Base-by-base conservation (phyloP, 1,140 invertebrate species). In the Arion vulgaris region DNA sequence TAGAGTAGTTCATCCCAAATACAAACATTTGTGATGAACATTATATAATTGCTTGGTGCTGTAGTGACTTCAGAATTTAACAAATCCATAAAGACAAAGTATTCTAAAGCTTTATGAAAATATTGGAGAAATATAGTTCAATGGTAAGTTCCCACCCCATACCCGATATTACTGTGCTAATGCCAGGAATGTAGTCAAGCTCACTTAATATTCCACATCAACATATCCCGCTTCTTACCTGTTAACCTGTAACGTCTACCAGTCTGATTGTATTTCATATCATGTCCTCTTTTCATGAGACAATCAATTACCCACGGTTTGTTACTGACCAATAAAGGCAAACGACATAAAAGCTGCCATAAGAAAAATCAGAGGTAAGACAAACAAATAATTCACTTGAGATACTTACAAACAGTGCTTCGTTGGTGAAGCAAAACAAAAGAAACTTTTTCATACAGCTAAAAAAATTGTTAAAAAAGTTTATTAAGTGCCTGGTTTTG, bases 201-300 rank as follows among this genome's bases (percentile, higher is more conserved):
- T 45, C 41, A 45, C 41, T 45, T 45, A 5, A 45, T 15, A 45
- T 45, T 15, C 5, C 5, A 15, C 5, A n/a, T 23, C 5, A 66
- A 66, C 2, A 66, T 66, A 66, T 23, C 62, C 62, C 4, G 32
- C 28, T 66, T 32, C 62, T 7, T 66, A 66, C 62, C 62, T 66
- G 62, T 23, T 32, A 7, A 7, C 62, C 62, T 28, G 62, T 32
- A 66, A 32, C 62, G 62, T 32, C 62, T 66, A 66, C 62, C 41
- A 49, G 23, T 75, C 28, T 45, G 28, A 32, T 45, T 49, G 36
- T 78, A 78, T 49, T 78, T 78, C n/a, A 9, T 78, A 49, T 78
- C 76, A 78, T 62, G 76, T 57, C 76, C 76, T 49, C 76, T 66
- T 68, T 53, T 57, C 62, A 68, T 68, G 23, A 78, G 45, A 28